Conservation (phyloP, 2,113 vertebrate genomes). For the Emydura subglobosa region DNA sequence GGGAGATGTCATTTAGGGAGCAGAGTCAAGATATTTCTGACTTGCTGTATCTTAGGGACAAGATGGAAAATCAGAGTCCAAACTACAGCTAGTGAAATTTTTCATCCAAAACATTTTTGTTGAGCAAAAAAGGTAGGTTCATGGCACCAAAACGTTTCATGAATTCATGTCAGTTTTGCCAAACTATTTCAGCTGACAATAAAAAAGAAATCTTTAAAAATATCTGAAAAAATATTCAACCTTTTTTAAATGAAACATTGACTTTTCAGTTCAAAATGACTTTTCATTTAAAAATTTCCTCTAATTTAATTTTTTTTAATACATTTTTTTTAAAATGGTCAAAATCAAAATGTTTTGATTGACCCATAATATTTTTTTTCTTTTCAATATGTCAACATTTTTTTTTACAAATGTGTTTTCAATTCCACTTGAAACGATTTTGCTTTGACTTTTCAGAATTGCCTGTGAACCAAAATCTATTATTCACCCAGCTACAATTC, state of each 20-base stretch:
- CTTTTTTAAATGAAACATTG: background rate
- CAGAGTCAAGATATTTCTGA: background rate
- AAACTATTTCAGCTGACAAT: background rate
- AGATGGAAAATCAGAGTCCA: background rate
- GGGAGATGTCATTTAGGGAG: background rate
- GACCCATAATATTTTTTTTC: background rate
- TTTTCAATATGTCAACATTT: background rate
- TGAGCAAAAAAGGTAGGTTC: background rate
- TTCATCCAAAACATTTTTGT: background rate
- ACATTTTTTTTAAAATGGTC: background rate
- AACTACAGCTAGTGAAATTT: background rate
- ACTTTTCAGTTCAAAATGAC: background rate
- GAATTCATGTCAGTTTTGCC: background rate
- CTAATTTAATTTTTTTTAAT: background rate
- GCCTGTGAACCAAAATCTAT: background rate
- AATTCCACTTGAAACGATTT: background rate
- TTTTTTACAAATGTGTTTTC: background rate
- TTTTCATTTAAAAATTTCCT: background rate
- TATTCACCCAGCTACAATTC: background rate
- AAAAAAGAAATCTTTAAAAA: no score
- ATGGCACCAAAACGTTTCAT: background rate
- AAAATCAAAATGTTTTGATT: background rate
- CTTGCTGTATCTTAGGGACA: background rate
- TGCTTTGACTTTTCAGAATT: background rate
- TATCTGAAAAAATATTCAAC: background rate